Conservation (phyloP, 2,888 invertebrate species). For the Bibio marci region DNA sequence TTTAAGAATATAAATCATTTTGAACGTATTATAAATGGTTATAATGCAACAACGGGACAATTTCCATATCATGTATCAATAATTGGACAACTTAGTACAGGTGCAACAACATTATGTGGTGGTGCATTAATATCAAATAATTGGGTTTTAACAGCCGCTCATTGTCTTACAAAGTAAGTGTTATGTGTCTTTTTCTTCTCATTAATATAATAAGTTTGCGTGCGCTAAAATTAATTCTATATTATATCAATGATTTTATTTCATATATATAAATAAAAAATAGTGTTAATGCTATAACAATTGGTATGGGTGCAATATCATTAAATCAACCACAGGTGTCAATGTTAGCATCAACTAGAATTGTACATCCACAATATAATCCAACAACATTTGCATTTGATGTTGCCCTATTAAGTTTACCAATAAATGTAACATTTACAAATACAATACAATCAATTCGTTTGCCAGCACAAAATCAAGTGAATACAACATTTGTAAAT, state of each 20-base stretch:
- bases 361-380: conserved; percentile 8
- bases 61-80: conserved; percentile 9
- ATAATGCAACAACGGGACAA: conserved; percentile 2
- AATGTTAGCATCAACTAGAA: conserved; percentile 5
- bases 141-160: conserved; percentile 9
- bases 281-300: conserved; percentile 2
- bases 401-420: conserved; percentile 7
- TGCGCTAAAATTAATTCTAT: no score
- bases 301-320: conserved; percentile 7
- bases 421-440: conserved; percentile 11
- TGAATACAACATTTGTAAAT: conserved; percentile 17
- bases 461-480: conserved; percentile 16
- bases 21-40: neutral
- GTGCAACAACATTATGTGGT: conserved; percentile 6
- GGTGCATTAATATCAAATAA: conserved; percentile 7
- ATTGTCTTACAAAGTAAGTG: neutral
- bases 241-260: no score
- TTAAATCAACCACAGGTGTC: conserved; percentile 5
- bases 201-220: no score
- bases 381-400: conserved; percentile 8
- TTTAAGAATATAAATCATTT: neutral
- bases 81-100: neutral
- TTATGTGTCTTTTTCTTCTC: no score
- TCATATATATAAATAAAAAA: no score
- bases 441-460: conserved; percentile 19